Base-by-base conservation (phyloP, 2,888 invertebrate species). In the Tetragnatha montana region DNA sequence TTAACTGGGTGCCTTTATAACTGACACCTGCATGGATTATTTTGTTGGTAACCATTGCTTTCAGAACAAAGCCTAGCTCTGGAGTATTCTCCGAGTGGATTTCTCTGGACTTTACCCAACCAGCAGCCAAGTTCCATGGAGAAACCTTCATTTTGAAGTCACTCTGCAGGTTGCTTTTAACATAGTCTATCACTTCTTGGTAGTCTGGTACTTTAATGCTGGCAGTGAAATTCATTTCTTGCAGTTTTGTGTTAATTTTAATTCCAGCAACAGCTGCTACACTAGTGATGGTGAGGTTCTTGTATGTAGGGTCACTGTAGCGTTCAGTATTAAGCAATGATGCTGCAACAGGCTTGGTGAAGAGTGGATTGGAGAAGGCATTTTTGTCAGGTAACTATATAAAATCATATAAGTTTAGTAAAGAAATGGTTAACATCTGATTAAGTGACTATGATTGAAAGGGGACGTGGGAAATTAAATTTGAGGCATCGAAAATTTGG, bases 1-100 rank as follows among this genome's bases (percentile, higher is more conserved):
- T 99, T 81, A 99, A 94, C 93, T 99, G 98, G 60, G 98, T 98
- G 88, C 98, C 98, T 93, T 96, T 95, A 47, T 95, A 95, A 91
- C 97, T 96, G 93, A 97, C 96, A 93, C 96, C 97, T 10, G 96
- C 97, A 70, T 92, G 83, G 8, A 92, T 91, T 76, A 94, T 93
- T 70, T 92, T 92, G n/a, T 92, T 91, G 17, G 92, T 93, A 10
- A 92, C 91, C 92, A 94, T 92, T 8, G 93, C 92, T 68, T 92
- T 91, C 8, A 94, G 88, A 10, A 94, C 91, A 47, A 92, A 92
- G 21, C 93, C 93, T 22, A 92, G 80, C 49, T 92, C 92, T 14
- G 93, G 93, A 6, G 91, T 91, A 51, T 92, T 80, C 71, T 92
- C 92, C 8, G 93, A 93, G 91, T 92, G 92, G 6, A 93, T 92